Conservation (phyloP, 2,888 invertebrate genomes). For the Phortica magna region DNA sequence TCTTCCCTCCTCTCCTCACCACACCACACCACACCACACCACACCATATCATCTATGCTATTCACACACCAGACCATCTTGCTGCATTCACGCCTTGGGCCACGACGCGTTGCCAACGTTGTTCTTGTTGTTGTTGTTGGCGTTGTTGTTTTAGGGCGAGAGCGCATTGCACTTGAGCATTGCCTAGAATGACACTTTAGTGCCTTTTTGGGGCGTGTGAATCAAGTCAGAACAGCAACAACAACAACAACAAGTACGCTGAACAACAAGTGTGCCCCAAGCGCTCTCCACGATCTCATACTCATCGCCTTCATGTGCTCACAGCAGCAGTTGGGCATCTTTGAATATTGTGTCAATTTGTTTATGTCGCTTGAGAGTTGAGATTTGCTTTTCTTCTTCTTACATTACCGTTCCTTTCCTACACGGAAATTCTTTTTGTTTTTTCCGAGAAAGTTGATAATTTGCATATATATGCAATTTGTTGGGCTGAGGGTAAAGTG, state of each 20-base stretch:
- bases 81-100: background rate
- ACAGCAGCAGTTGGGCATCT: conserved; percentile 61
- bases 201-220: conserved; percentile 70
- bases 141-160: conserved; percentile 48
- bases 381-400: conserved; percentile 25
- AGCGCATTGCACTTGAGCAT: conserved; percentile 66
- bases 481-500: background rate
- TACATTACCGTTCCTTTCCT: background rate
- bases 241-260: conserved; percentile 58
- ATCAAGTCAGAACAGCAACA: conserved; percentile 30
- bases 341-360: conserved; percentile 73
- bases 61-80: background rate
- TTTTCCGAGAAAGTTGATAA: background rate
- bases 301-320: background rate
- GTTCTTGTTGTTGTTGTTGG: conserved; percentile 40
- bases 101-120: background rate
- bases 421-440: background rate
- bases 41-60: background rate
- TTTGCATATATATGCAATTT: conserved; percentile 42
- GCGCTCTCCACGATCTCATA: background rate
- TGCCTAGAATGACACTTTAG: conserved; percentile 75
- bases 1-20: too few relatives aligned
- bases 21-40: background rate
- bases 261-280: background rate
- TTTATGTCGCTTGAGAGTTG: conserved; percentile 68